Evolutionary conservation across 2,797 vertebrate species (phyloP), one percentile per base, ranked within the genome.

Genomic region (Petrocephalus schoutedeni): DNA sequence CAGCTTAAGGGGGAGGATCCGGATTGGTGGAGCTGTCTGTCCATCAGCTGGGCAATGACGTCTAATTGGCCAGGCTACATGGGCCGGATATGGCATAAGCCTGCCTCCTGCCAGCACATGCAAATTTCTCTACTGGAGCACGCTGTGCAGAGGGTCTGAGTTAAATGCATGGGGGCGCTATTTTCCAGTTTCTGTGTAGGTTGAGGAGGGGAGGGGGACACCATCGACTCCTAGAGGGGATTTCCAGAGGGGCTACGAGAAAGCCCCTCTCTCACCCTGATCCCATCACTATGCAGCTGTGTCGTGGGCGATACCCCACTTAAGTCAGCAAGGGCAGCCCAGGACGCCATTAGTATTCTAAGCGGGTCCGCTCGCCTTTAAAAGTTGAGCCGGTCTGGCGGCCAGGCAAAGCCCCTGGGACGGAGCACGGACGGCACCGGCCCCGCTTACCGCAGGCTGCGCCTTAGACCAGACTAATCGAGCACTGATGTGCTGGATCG

Each of bases 271-370:
- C 59, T 19, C 49, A 32, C 54, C 4, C 16, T 14, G 2, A 53
- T 12, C 28, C 84, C 54, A 86, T 86, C 14, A 59, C 14, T 41
- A 86, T 58, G 54, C 56, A 58, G 84, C 54, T 16, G 8, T 19
- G 6, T 23, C 56, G 23, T 32, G 51, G 16, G 87, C 9, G 54
- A 64, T 61, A 84, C n/a, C 74, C 21, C 82, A 80, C 87, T 58
- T 59, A 85, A n/a, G 12, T 53, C 54, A 14, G 77, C 77, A 87
- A 58, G 77, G 28, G 64, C 28, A 87, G 64, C 16, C 16, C 45
- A 77, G 49, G 59, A 87, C 21, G 21, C 2, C 80, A 84, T 88
- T 82, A 61, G 77, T 85, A 88, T 85, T 88, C 87, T 61, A 84
- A 64, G 49, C 14, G 49, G 58, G 58, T 21, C n/a, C 14, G 8